phyloP scores from a whole-genome alignment of 2,113 vertebrate species.

The Astur gentilis region DNA sequence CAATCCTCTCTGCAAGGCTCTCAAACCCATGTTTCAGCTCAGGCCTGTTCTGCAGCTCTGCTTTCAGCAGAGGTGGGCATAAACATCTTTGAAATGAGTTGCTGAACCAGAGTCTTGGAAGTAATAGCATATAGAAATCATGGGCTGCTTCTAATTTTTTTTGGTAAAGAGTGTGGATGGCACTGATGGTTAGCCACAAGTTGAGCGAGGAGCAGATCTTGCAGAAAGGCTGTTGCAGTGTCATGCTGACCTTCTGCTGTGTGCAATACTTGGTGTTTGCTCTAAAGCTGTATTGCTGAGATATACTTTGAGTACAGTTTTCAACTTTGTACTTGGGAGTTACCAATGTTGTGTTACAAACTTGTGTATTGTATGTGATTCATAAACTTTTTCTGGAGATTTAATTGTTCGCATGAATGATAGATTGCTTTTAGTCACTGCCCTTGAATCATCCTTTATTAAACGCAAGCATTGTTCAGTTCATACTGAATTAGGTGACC shows the following conservation, averaged over 20 bases:
- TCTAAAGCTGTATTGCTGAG: accelerated
- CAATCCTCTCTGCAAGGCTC: background rate
- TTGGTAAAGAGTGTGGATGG: background rate
- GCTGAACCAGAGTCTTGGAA: background rate
- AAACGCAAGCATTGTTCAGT: background rate
- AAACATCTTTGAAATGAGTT: background rate
- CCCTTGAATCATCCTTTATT: background rate
- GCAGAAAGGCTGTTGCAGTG: background rate
- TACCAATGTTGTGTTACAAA: background rate
- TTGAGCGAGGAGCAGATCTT: background rate
- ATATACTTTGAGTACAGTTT: background rate
- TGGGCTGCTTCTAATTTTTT: background rate
- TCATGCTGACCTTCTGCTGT: background rate
- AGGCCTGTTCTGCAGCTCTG: background rate
- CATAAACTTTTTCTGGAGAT: background rate
- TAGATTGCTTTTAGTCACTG: background rate
- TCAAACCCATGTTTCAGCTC: background rate
- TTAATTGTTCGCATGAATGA: background rate
- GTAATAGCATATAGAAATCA: background rate
- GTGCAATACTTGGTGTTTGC: background rate
- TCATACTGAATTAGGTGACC: background rate
- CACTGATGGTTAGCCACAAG: background rate
- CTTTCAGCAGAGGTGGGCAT: background rate
- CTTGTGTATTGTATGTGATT: background rate
- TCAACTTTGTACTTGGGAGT: background rate